Conservation (phyloP, 2,888 invertebrate genomes). For the Hirtodrosophila confusa region DNA sequence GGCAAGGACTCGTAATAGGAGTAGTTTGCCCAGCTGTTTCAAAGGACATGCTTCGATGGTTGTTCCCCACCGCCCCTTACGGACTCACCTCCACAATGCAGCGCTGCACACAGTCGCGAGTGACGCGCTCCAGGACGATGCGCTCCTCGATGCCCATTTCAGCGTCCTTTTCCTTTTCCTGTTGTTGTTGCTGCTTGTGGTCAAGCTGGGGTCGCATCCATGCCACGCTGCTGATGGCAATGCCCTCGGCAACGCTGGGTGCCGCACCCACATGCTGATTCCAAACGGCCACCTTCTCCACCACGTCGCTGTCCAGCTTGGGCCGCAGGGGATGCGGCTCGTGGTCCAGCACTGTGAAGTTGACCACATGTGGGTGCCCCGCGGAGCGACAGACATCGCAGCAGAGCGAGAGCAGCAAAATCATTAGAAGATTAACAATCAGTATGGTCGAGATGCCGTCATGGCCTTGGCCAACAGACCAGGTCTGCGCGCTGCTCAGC, state of each 20-base stretch:
- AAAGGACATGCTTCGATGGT: too few relatives aligned
- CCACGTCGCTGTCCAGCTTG: conserved; percentile 63
- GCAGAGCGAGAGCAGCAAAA: conserved; percentile 66
- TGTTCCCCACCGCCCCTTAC: not conserved
- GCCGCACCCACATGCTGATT: conserved; percentile 65
- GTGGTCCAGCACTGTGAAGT: conserved; percentile 17
- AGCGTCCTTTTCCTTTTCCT: not conserved
- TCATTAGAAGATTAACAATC: conserved; percentile 60
- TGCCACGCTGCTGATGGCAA: conserved; percentile 58
- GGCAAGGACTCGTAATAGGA: too few relatives aligned
- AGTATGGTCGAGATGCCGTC: conserved; percentile 63
- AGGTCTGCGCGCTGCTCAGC: conserved; percentile 7
- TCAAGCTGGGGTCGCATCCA: conserved; percentile 1
- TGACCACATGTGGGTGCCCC: conserved; percentile 6
- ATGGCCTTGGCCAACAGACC: conserved; percentile 27
- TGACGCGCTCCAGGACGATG: conserved; percentile 58
- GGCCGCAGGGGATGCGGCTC: conserved; percentile 42
- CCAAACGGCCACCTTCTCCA: conserved; percentile 70
- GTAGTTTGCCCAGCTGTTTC: too few relatives aligned
- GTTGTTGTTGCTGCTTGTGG: conserved; percentile 9
- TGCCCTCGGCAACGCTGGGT: conserved; percentile 57
- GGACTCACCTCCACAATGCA: conserved; percentile 72
- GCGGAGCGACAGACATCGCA: conserved; percentile 70
- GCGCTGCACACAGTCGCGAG: conserved; percentile 68
- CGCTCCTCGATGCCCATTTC: conserved; percentile 49